These are phyloP conservation scores for Hesperophylax magnus DNA, from an alignment of 1,140 invertebrate species.

Conservation along the genomic window DNA sequence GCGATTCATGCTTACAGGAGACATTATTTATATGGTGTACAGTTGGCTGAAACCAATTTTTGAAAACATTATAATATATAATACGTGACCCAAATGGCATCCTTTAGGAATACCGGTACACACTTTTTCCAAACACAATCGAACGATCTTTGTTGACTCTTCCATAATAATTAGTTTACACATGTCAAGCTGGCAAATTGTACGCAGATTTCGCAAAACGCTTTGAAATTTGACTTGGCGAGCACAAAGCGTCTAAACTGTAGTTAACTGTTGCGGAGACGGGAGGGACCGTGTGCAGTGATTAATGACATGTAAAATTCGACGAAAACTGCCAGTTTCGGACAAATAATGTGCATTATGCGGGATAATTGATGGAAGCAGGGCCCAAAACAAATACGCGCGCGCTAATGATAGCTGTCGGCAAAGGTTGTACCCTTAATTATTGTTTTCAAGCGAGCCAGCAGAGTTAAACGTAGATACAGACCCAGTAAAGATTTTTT, in stretches of 20 bases:
- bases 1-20: no score
- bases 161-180: slow-evolving; percentile 29
- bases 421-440: background rate
- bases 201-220: slow-evolving; percentile 2
- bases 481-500: background rate
- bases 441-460: slow-evolving; percentile 5
- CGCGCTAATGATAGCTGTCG: slow-evolving; percentile 49
- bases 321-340: slow-evolving; percentile 31
- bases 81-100: no score
- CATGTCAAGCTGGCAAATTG: slow-evolving; percentile 35
- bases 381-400: slow-evolving; percentile 48
- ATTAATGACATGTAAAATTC: slow-evolving; percentile 51
- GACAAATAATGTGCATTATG: slow-evolving; percentile 43
- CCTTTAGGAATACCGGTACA: no score
- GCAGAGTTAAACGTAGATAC: background rate
- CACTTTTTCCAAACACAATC: no score
- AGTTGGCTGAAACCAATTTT: no score
- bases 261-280: background rate
- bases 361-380: slow-evolving; percentile 46
- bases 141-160: background rate
- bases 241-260: slow-evolving; percentile 28
- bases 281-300: background rate
- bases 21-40: no score
- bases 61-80: no score
- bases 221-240: slow-evolving; percentile 27